Evolutionary conservation across 1,140 invertebrate genomes (phyloP).

Genomic region (Pygmarrhopalites habei): DNA sequence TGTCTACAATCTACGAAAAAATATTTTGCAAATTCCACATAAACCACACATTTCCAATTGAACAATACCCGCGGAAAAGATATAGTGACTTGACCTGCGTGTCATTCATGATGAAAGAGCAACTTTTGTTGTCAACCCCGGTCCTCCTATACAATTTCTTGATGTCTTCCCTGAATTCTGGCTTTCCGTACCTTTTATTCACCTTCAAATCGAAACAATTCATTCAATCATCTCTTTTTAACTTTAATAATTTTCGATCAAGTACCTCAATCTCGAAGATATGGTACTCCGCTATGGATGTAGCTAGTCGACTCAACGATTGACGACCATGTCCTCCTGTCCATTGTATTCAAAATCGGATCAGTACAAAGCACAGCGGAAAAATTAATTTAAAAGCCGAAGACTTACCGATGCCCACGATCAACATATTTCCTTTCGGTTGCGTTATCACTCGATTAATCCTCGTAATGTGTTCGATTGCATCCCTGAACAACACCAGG

Average conservation of each 20-base stretch:
- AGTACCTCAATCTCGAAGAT: constrained; percentile 71
- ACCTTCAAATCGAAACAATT: too few relatives aligned
- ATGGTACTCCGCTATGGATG: constrained; percentile 67
- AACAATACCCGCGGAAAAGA: background rate
- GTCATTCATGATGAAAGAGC: constrained; percentile 73
- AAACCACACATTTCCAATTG: background rate
- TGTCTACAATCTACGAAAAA: constrained; percentile 56
- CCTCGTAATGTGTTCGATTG: constrained; percentile 72
- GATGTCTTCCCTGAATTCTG: constrained; percentile 74
- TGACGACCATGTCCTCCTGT: constrained; percentile 75
- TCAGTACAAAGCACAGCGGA: too few relatives aligned
- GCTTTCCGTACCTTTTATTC: constrained; percentile 62
- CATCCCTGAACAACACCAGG: constrained; percentile 63
- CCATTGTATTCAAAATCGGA: constrained; percentile 7
- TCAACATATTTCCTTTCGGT: constrained; percentile 69
- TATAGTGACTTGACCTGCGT: constrained; percentile 51
- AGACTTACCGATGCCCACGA: constrained; percentile 64
- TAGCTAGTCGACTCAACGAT: constrained; percentile 63
- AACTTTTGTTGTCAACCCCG: constrained; percentile 65
- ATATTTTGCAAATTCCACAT: background rate
- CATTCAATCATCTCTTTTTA: too few relatives aligned
- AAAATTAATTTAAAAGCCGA: background rate
- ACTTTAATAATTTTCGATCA: too few relatives aligned
- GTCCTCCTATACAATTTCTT: constrained; percentile 64
- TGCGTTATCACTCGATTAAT: constrained; percentile 74